Conservation (phyloP, 2,113 vertebrate genomes). For the Chiloscyllium plagiosum region DNA sequence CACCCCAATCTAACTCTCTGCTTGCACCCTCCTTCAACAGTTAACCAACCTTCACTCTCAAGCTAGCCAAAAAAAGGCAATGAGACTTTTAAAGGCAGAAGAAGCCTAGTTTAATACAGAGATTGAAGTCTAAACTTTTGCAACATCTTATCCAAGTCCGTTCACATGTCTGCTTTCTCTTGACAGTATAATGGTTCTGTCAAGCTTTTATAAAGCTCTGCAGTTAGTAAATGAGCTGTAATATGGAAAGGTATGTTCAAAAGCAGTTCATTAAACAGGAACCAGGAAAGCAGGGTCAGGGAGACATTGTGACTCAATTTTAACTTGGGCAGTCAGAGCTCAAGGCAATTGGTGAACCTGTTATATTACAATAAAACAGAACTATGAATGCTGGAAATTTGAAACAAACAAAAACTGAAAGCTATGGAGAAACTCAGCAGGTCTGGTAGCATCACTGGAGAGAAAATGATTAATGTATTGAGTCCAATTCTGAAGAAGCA, state of each 20-base stretch:
- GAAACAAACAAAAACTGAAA: too few relatives aligned
- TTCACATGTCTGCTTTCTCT: neutral
- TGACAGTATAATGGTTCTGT: neutral
- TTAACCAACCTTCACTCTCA: neutral
- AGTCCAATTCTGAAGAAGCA: too few relatives aligned
- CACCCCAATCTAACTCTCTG: too few relatives aligned
- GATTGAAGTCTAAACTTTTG: neutral
- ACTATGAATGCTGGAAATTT: too few relatives aligned
- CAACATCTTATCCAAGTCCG: neutral
- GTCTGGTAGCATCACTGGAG: too few relatives aligned
- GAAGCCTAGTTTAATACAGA: neutral
- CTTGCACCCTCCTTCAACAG: too few relatives aligned
- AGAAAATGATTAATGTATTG: too few relatives aligned
- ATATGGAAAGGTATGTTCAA: neutral
- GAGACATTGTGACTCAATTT: neutral
- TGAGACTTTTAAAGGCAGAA: neutral
- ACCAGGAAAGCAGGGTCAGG: neutral
- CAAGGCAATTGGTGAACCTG: neutral
- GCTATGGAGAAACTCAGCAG: too few relatives aligned
- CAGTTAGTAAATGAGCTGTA: neutral
- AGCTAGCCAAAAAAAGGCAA: neutral
- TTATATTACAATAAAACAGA: neutral
- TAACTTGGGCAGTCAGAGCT: neutral
- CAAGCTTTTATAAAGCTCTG: neutral
- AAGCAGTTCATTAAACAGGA: neutral